These are phyloP conservation scores for Venusia cambrica DNA, from an alignment of 2,888 invertebrate genomes.

Conservation along the genomic window DNA sequence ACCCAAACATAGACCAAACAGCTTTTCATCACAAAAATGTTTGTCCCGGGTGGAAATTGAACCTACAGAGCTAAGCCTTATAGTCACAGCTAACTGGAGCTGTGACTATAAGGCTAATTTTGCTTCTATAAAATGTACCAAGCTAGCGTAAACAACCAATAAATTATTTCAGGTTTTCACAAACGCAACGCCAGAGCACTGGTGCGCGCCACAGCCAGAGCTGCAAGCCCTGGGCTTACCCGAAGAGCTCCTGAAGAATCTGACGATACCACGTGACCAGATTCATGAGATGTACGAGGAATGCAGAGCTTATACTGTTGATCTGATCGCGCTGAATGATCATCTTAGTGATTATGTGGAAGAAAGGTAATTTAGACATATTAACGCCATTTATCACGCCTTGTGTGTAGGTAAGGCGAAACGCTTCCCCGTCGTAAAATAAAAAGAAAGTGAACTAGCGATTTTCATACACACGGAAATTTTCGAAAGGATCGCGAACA, in stretches of 20 bases:
- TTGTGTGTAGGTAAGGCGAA: too few relatives aligned
- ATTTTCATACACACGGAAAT: too few relatives aligned
- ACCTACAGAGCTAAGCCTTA: too few relatives aligned
- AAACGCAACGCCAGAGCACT: slow-evolving; percentile 85
- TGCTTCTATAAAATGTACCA: too few relatives aligned
- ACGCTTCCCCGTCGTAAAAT: too few relatives aligned
- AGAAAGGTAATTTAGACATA: slow-evolving; percentile 59
- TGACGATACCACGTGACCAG: slow-evolving; percentile 74
- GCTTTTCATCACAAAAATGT: too few relatives aligned
- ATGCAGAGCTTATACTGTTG: slow-evolving; percentile 77
- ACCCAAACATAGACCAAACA: too few relatives aligned
- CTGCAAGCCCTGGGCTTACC: slow-evolving; percentile 69
- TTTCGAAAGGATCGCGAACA: too few relatives aligned
- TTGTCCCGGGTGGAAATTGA: too few relatives aligned
- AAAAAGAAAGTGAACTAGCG: too few relatives aligned
- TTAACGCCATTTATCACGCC: too few relatives aligned
- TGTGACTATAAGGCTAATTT: background rate
- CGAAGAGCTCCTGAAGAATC: slow-evolving; percentile 67
- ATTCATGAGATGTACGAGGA: slow-evolving; percentile 69
- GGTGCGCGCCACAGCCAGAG: slow-evolving; percentile 82
- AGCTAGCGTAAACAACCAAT: background rate
- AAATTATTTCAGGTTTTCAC: slow-evolving; percentile 80
- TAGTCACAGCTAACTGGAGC: background rate
- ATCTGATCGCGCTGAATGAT: slow-evolving; percentile 50
- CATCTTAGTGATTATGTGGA: slow-evolving; percentile 49